phyloP scores from a whole-genome alignment of 2,888 invertebrate species.

The Germaria angustata region DNA sequence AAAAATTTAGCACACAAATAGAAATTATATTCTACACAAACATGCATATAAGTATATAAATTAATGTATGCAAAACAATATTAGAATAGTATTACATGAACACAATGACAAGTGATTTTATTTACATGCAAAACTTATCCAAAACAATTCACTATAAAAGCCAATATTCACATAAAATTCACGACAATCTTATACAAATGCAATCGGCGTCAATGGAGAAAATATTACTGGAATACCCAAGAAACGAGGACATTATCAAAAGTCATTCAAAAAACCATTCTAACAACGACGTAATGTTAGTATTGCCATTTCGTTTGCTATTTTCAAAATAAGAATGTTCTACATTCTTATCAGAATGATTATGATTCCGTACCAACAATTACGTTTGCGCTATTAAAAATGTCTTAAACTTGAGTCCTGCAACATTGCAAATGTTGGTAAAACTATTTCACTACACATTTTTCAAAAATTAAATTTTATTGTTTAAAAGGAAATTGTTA shows the following conservation, averaged over 20 bases:
- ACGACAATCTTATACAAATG: conserved; percentile 43
- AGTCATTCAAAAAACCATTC: background rate
- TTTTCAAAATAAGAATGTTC: too few relatives aligned
- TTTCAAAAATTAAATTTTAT: too few relatives aligned
- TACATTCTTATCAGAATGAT: too few relatives aligned
- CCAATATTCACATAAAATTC: conserved; percentile 59
- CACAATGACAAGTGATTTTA: conserved; percentile 47
- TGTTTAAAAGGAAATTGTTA: too few relatives aligned
- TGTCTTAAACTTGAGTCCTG: too few relatives aligned
- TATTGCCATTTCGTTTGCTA: too few relatives aligned
- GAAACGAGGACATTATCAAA: background rate
- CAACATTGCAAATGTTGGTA: too few relatives aligned
- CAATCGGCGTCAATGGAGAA: conserved; percentile 36
- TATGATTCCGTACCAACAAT: too few relatives aligned
- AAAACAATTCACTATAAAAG: conserved; percentile 50
- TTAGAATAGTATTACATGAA: conserved; percentile 11
- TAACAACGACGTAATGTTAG: too few relatives aligned
- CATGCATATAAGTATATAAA: background rate
- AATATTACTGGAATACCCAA: background rate
- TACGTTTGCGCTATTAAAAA: too few relatives aligned
- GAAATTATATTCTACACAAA: background rate
- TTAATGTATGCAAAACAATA: conserved; percentile 47
- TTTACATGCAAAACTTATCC: conserved; percentile 44
- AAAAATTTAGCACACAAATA: conserved; percentile 33
- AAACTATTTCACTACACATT: too few relatives aligned